Evolutionary conservation across 2,888 invertebrate genomes (phyloP).

Genomic region (Synergus gifuensis): DNA sequence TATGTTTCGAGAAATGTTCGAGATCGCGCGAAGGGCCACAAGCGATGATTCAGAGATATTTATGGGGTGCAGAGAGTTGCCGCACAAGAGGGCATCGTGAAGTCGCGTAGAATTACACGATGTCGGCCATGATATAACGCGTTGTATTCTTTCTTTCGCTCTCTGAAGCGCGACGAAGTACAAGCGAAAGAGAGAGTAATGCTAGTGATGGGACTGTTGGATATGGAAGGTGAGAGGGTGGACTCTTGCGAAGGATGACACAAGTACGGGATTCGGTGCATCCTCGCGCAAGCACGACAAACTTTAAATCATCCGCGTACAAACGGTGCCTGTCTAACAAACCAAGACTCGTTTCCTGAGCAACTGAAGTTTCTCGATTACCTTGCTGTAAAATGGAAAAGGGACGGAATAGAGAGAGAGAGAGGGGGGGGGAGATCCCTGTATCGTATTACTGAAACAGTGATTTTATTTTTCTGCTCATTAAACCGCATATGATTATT

Average conservation of each 20-base stretch:
- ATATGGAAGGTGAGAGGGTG: not conserved
- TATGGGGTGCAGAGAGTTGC: constrained; percentile 70
- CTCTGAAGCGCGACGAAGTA: constrained; percentile 46
- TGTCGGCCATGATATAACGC: constrained; percentile 69
- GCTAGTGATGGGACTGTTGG: constrained; percentile 38
- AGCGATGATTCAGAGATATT: constrained; percentile 74
- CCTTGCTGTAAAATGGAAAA: not conserved
- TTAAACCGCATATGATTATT: not conserved
- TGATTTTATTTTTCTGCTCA: not conserved
- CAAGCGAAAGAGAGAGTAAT: constrained; percentile 29
- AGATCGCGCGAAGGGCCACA: constrained; percentile 42
- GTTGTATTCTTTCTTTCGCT: constrained; percentile 51
- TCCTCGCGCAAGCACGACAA: constrained; percentile 47
- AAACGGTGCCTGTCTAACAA: constrained; percentile 1
- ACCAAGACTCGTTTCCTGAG: not conserved
- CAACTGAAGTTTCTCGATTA: constrained; percentile 1
- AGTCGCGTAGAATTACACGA: constrained; percentile 71
- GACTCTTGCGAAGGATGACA: not conserved
- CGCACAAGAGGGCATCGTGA: constrained; percentile 60
- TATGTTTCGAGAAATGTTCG: not conserved
- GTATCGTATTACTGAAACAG: not conserved
- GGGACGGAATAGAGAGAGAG: not conserved
- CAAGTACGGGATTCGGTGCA: constrained; percentile 46
- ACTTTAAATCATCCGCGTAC: constrained; percentile 53
- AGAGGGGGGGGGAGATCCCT: not conserved